Conservation (phyloP, 2,797 vertebrate species). For the Arctocebus calabarensis region DNA sequence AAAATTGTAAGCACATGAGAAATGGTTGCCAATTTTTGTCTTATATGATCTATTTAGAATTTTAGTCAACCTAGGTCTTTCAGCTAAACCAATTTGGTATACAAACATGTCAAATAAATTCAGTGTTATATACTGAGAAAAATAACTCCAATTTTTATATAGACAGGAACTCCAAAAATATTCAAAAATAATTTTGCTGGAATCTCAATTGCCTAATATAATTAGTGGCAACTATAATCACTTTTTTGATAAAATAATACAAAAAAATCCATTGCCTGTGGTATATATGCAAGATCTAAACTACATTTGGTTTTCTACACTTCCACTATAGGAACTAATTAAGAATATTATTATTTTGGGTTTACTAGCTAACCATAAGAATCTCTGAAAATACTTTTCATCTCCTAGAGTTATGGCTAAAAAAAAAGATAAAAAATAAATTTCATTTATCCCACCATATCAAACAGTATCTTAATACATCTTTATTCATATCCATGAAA, state of each 20-base stretch:
- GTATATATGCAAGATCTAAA: background rate
- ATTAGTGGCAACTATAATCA: background rate
- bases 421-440: conserved; percentile 21
- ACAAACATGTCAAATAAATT: conserved; percentile 68
- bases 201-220: background rate
- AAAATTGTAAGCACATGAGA: background rate
- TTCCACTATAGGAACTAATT: background rate
- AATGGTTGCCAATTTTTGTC: conserved; percentile 34
- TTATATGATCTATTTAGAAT: conserved; percentile 18
- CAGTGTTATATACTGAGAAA: background rate
- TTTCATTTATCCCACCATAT: background rate
- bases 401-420: background rate
- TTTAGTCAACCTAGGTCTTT: conserved; percentile 7
- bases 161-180: background rate
- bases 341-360: background rate
- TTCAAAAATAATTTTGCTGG: background rate
- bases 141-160: background rate
- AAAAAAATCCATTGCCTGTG: background rate
- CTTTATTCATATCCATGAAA: background rate
- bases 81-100: background rate
- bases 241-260: background rate
- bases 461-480: background rate
- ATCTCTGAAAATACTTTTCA: background rate
- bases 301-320: background rate
- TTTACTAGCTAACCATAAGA: background rate